phyloP scores from a whole-genome alignment of 2,888 invertebrate species.

The Rosalia funebris region DNA sequence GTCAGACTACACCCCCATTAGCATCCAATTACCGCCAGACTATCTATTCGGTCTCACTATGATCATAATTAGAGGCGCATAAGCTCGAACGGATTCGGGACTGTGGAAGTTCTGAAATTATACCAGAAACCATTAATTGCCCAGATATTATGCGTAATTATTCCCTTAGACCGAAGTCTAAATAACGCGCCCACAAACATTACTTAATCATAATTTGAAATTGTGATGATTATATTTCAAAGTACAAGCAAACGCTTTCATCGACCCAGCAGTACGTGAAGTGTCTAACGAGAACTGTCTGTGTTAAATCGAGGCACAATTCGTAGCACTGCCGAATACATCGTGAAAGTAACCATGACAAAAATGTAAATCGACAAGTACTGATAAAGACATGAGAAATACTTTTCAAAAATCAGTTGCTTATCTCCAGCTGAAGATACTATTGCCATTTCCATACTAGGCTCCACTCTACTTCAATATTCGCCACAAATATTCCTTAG shows the following conservation, averaged over 20 bases:
- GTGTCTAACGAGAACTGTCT: too few species aligned
- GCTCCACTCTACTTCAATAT: too few species aligned
- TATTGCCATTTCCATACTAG: too few species aligned
- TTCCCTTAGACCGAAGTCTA: conserved; percentile 32
- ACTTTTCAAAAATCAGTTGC: too few species aligned
- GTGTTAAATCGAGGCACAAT: too few species aligned
- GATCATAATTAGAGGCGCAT: neutral
- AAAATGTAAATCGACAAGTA: too few species aligned
- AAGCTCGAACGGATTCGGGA: conserved; percentile 1
- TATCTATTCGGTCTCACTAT: neutral
- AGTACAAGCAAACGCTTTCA: conserved; percentile 44
- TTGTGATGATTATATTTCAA: conserved; percentile 42
- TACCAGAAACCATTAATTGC: conserved; percentile 36
- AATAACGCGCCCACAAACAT: conserved; percentile 37
- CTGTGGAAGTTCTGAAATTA: neutral
- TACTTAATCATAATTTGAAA: conserved; percentile 42
- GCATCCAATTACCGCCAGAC: neutral
- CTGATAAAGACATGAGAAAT: too few species aligned
- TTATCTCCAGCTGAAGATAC: too few species aligned
- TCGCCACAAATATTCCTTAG: too few species aligned
- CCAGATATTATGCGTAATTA: conserved; percentile 41
- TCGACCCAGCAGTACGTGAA: too few species aligned
- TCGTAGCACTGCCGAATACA: too few species aligned
- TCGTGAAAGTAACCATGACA: too few species aligned
- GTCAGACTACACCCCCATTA: neutral